These are phyloP conservation scores for Rhopalosiphum padi DNA, from an alignment of 1,140 invertebrate species.

Conservation along the genomic window DNA sequence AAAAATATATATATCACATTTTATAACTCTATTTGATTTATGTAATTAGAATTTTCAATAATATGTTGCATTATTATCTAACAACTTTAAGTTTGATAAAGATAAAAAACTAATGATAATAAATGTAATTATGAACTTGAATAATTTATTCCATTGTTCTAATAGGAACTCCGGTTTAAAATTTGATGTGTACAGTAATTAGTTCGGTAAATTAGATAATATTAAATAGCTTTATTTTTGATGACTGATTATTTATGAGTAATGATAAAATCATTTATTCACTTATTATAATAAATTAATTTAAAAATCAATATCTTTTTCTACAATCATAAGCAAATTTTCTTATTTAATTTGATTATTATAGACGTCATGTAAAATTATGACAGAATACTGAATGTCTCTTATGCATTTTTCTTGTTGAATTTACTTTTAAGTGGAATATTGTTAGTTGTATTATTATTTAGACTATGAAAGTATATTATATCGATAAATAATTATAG, in stretches of 20 bases:
- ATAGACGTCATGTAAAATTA: too few relatives aligned
- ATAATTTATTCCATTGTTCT: background rate
- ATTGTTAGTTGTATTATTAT: too few relatives aligned
- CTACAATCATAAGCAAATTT: background rate
- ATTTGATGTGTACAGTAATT: background rate
- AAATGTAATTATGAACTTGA: background rate
- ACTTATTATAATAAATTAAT: background rate
- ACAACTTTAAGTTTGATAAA: background rate
- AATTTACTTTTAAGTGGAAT: too few relatives aligned
- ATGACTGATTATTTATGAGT: background rate
- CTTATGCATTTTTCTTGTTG: too few relatives aligned
- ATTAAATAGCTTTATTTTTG: background rate
- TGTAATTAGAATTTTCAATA: background rate
- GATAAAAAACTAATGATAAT: background rate
- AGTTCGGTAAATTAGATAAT: background rate
- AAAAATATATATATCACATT: background rate
- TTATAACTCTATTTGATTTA: background rate
- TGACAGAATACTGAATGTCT: too few relatives aligned
- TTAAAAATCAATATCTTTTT: background rate
- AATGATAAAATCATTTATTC: background rate
- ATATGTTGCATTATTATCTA: background rate
- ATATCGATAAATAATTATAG: too few relatives aligned
- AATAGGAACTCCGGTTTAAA: background rate
- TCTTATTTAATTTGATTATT: too few relatives aligned
- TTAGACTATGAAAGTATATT: too few relatives aligned